Evolutionary conservation across 1,140 invertebrate genomes (phyloP), one percentile per base, ranked within the genome.

Genomic region (Cepaea nemoralis): DNA sequence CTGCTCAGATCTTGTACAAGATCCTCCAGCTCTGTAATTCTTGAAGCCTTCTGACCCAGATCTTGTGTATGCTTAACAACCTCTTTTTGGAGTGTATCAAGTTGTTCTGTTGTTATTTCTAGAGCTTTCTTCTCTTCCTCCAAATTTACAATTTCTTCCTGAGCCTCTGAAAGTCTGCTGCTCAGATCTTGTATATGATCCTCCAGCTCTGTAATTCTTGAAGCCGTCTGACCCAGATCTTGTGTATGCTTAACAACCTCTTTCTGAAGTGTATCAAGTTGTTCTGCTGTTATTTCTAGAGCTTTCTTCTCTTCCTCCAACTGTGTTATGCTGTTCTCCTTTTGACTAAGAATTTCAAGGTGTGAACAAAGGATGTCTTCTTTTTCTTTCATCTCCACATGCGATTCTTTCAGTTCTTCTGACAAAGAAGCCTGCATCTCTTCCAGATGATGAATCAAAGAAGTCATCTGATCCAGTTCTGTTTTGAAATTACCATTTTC

Each of bases 161-260:
- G 10, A 33, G 35, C 10, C 27, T 33, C 27, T 70, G 69, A 19
- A 12, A 70, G 35, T 39, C 24, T 70, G 19, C 3, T 35, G 16
- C 35, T 70, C 33, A 70, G 24, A 70, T 70, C 69, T 24, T 8
- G 12, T 35, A 35, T 24, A 35, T 19, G n/a, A 39, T 70, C 35
- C 35, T 70, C 69, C 5, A 35, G 8, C 37, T 70, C 69, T 70
- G n/a, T 70, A 10, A 70, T 39, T 35, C 69, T 70, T 70, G 69
- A 33, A 12, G 10, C n/a, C 39, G 33, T 16, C 35, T 35, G 16
- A 35, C 37, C 39, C 35, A 70, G 35, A 8, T 70, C 33, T 70
- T 70, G 12, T 35, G 3, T 24, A 10, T 33, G 27, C 19, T 70
- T 3, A 70, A 19, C 3, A 22, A 39, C 27, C 35, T 8, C 3